These are phyloP conservation scores for Trididemnum miniatum DNA, from an alignment of 23 tunicate genomes.

Conservation along the genomic window DNA sequence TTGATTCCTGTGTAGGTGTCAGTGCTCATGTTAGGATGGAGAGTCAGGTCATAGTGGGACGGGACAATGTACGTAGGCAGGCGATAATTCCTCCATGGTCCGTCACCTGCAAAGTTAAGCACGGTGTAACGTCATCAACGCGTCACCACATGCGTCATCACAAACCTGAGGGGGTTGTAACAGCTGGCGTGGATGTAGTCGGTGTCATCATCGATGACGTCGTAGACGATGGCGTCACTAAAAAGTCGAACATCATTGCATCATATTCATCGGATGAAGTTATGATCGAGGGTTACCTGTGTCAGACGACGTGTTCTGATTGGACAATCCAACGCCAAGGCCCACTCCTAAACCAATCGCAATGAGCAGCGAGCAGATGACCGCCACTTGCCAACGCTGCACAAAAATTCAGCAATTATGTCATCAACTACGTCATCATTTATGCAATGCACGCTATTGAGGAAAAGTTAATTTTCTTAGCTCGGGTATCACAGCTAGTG, in stretches of 20 bases:
- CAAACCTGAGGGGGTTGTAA: neutral
- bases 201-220: neutral
- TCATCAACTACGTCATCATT: no score
- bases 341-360: constrained; percentile 86
- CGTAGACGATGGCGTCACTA: neutral
- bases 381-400: constrained; percentile 56
- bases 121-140: neutral
- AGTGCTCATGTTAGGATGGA: constrained; percentile 79
- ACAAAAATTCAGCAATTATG: no score
- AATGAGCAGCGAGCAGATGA: constrained; percentile 47
- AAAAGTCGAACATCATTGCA: no score
- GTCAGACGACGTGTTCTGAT: constrained; percentile 26
- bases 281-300: neutral
- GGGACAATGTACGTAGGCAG: constrained; percentile 79
- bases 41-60: constrained; percentile 56
- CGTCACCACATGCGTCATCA: neutral
- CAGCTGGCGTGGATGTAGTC: neutral
- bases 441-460: no score
- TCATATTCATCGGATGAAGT: no score
- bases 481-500: no score
- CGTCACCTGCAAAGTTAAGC: constrained; percentile 49
- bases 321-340: constrained; percentile 88
- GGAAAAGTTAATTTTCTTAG: no score
- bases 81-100: constrained; percentile 79
- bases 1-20: constrained; percentile 84